Conservation (phyloP, 37 sponge, comb jelly and placozoan genomes). For the Aphrocallistes beatrix region DNA sequence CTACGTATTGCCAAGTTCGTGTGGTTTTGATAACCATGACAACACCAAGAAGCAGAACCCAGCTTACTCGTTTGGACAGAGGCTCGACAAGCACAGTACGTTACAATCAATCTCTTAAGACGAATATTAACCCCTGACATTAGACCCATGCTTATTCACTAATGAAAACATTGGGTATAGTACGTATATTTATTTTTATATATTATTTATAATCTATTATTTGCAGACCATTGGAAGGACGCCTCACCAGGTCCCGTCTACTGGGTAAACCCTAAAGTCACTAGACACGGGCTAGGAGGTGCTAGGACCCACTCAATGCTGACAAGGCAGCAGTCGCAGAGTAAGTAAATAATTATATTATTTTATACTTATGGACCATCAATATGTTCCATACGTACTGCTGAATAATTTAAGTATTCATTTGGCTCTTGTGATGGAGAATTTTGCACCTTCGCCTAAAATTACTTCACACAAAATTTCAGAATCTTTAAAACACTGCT, state of each 20-base stretch:
- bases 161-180: too few relatives aligned
- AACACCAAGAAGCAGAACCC: slow-evolving; percentile 70
- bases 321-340: slow-evolving; percentile 69
- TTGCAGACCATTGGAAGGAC: slow-evolving; percentile 73
- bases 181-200: too few relatives aligned
- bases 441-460: too few relatives aligned
- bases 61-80: slow-evolving; percentile 73
- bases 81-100: slow-evolving; percentile 66
- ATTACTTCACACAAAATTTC: too few relatives aligned
- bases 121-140: too few relatives aligned
- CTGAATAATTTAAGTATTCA: too few relatives aligned
- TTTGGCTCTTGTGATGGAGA: too few relatives aligned
- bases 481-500: too few relatives aligned
- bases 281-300: slow-evolving; percentile 77
- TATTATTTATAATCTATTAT: neutral
- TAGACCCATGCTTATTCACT: too few relatives aligned
- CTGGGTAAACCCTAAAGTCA: slow-evolving; percentile 52
- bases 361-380: too few relatives aligned
- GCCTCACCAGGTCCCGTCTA: slow-evolving; percentile 93
- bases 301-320: slow-evolving; percentile 89
- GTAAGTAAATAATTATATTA: slow-evolving; percentile 31
- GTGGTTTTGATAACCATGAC: slow-evolving; percentile 65
- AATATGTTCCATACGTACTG: too few relatives aligned
- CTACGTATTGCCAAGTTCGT: slow-evolving; percentile 63
- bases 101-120: too few relatives aligned